Base-by-base conservation (phyloP, 2,113 vertebrate genomes). In the Procavia capensis region DNA sequence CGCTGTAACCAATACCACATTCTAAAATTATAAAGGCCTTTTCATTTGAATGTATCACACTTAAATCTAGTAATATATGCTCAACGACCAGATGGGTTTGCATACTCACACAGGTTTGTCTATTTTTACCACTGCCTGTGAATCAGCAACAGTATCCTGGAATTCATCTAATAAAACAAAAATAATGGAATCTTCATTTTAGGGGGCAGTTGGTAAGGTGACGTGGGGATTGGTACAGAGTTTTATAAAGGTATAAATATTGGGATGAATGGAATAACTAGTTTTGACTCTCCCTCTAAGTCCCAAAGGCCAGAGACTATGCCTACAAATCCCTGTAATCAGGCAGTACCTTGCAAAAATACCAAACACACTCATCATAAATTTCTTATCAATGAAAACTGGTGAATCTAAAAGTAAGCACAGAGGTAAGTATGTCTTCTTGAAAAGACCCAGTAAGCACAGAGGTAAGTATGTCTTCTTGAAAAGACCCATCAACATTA, bases 21-120 rank as follows among this genome's bases (percentile, higher is more conserved):
- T 88, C 34, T 88, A 88, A 84, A 70, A 47, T 34, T 39, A 88
- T 14, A 94, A 61, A 86, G 19, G 8, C 27, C 24, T 84, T 61
- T 93, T 87, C 25, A 57, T 93, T 85, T 83, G 88, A 88, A 85
- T 79, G 9, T 72, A 43, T 90, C 75, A 47, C 78, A 91, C 20
- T n/a, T 85, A 82, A 86, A 94, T 91, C 36, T 50, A 87, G 50
- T 36, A 79, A 43, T 17, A 63, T 16, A 95, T 2, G 6, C 6
- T 94, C 68, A 93, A 80, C 59, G 24, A 90, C 39, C 24, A 95
- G 20, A 50, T 50, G 13, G 45, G 50, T 41, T 88, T 95, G 75
- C 59, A 29, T 97, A 98, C 99, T 99, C 98, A 99, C 99, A 78
- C 64, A 96, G 94, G 79, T 90, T 95, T 98, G 66, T 47, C 96